Evolutionary conservation across 2,113 vertebrate species (phyloP).

Genomic region (Scortum barcoo): DNA sequence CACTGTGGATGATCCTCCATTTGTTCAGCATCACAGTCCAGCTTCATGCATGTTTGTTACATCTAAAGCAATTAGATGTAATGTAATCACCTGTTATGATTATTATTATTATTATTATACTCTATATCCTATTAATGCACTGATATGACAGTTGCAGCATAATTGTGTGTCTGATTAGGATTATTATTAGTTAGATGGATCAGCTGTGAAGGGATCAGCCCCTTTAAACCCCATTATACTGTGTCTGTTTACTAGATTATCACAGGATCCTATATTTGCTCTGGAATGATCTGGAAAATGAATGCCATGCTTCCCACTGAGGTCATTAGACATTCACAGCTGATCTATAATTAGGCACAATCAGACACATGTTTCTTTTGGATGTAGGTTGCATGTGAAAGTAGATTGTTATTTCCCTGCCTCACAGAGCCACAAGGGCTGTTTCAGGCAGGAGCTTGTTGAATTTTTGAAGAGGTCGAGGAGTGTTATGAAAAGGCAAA

Average conservation of each 20-base stretch:
- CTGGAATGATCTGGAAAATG: background rate
- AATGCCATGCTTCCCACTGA: background rate
- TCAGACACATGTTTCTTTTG: background rate
- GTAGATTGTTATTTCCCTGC: too few relatives aligned
- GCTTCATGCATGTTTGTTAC: too few relatives aligned
- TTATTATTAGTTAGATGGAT: background rate
- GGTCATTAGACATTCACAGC: background rate
- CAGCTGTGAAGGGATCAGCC: background rate
- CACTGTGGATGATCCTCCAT: background rate
- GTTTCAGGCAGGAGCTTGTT: background rate
- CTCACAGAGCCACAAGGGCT: background rate
- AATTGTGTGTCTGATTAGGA: background rate
- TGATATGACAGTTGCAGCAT: background rate
- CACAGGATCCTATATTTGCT: background rate
- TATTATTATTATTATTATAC: too few relatives aligned
- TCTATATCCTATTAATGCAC: too few relatives aligned
- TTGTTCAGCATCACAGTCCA: too few relatives aligned
- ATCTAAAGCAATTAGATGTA: background rate
- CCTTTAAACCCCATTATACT: too few relatives aligned
- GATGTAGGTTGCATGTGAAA: background rate
- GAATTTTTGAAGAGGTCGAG: constrained; percentile 15
- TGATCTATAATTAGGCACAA: background rate
- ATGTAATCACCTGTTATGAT: background rate
- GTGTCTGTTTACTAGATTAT: background rate
- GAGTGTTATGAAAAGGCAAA: background rate